Evolutionary conservation across 2,888 invertebrate species (phyloP), one percentile per base, ranked within the genome.

Genomic region (Serripes groenlandicus): DNA sequence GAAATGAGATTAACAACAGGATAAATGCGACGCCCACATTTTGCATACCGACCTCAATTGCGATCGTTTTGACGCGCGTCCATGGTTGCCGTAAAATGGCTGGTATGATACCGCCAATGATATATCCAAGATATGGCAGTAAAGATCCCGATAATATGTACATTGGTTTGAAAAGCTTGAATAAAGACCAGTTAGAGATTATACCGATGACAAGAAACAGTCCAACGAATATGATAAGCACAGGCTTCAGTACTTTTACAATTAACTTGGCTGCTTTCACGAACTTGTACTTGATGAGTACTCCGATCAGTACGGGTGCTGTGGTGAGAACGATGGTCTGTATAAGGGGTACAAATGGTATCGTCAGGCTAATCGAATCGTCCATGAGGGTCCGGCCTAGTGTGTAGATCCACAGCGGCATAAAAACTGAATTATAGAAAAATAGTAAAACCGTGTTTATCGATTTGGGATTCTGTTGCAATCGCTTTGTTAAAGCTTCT

Each of bases 11-110:
- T 77, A 97, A 95, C 74, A 98, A 95, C 89, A 99, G 95, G 94
- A 98, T 97, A 91, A 98, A 98, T 0, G 98, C 96, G 83, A 98
- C 97, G 62, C 98, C 98, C 0, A 98, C 98, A 95, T 99, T 98
- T 95, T 98, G 98, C 73, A 98, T 97, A 74, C 98, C 93, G 0
- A 94, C 94, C 78, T 99, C 98, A 64, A 99, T 97, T 62, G 97
- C 97, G 91, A 99, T 98, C 7, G 99, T 97, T 68, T 91, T 90
- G 5, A 92, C 82, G 2, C 91, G 85, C 23, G 78, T 58, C 85
- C 87, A 89, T 0, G 90, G 89, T 78, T 91, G 91, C 95, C 0
- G 96, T 21, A 82, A 83, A 35, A 93, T 66, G 26, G 91, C 79
- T 11, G 93, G 89, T 18, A 91, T 77, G 1, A 91, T 26, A 0